Percentiles rank a stretch among this genome's conserved stretches.
Evolutionary conservation across 1,140 invertebrate genomes (phyloP).

Genomic region (Rhagoletis pomonella): DNA sequence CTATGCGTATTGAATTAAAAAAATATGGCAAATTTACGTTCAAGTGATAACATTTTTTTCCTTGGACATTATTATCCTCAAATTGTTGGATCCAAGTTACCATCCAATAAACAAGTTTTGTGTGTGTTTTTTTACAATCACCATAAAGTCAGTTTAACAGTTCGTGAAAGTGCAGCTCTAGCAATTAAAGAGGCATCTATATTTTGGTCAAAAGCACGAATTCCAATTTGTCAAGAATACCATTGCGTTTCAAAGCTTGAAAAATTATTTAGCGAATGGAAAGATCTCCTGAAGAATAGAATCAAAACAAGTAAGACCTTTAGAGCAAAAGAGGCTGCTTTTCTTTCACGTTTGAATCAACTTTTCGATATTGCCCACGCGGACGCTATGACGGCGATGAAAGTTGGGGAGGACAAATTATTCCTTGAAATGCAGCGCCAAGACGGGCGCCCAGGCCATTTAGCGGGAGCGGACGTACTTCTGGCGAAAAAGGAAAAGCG

Average conservation of each 20-base stretch:
- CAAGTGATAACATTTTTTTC: conserved; percentile 3
- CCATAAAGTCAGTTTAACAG: neutral
- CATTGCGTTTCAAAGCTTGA: neutral
- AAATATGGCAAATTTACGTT: conserved; percentile 17
- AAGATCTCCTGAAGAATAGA: neutral
- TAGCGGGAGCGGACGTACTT: neutral
- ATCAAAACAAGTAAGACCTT: neutral
- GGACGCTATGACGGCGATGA: neutral
- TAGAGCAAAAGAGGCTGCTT: too few species aligned
- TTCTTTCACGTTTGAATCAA: neutral
- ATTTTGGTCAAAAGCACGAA: neutral
- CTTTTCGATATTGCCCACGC: too few species aligned
- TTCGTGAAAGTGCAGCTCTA: neutral
- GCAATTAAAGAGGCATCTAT: neutral
- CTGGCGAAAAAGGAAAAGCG: neutral
- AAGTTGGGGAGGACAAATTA: conserved; percentile 7
- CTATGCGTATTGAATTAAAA: neutral
- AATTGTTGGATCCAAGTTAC: neutral
- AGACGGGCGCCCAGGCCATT: conserved; percentile 13
- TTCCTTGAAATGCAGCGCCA: conserved; percentile 21
- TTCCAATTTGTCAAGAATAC: too few species aligned
- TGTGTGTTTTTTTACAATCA: conserved; percentile 28
- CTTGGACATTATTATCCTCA: neutral
- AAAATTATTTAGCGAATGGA: neutral
- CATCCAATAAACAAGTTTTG: neutral